Evolutionary conservation across 2,888 invertebrate species (phyloP).

Genomic region (Catocala fraxini): DNA sequence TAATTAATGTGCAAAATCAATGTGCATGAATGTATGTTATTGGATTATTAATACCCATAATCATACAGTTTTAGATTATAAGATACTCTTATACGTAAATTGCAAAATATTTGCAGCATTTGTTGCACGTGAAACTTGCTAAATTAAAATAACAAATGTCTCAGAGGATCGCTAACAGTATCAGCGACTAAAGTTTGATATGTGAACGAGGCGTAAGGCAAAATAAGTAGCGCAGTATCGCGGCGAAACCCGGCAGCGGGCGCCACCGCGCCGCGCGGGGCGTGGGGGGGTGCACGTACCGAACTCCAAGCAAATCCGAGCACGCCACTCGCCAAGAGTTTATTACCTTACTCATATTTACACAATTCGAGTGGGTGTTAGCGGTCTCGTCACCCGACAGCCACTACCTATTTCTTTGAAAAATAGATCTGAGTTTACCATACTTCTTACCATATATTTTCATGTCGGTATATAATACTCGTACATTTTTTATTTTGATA

Average conservation of each 20-base stretch:
- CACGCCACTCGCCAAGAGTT: conserved; percentile 75
- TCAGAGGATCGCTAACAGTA: conserved; percentile 65
- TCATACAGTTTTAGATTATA: no score
- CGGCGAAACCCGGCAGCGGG: conserved; percentile 53
- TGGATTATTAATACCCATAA: no score
- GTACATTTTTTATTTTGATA: no score
- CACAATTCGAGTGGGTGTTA: conserved; percentile 80
- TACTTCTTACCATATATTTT: neutral
- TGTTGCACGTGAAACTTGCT: conserved; percentile 37
- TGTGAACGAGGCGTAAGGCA: conserved; percentile 53
- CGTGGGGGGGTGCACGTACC: conserved; percentile 74
- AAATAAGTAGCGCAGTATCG: conserved; percentile 48
- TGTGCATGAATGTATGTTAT: no score
- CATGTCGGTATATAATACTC: no score
- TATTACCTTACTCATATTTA: conserved; percentile 85
- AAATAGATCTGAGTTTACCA: conserved; percentile 9
- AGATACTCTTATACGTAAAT: no score
- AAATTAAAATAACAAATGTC: conserved; percentile 66
- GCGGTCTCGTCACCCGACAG: conserved; percentile 62
- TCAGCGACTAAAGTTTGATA: conserved; percentile 72
- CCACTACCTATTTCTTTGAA: conserved; percentile 46
- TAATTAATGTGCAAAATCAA: no score
- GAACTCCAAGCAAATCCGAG: conserved; percentile 81
- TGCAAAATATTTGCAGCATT: neutral
- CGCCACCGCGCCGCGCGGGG: conserved; percentile 31